Base-by-base conservation (phyloP, 2,888 invertebrate genomes). In the Cyaniris semiargus region DNA sequence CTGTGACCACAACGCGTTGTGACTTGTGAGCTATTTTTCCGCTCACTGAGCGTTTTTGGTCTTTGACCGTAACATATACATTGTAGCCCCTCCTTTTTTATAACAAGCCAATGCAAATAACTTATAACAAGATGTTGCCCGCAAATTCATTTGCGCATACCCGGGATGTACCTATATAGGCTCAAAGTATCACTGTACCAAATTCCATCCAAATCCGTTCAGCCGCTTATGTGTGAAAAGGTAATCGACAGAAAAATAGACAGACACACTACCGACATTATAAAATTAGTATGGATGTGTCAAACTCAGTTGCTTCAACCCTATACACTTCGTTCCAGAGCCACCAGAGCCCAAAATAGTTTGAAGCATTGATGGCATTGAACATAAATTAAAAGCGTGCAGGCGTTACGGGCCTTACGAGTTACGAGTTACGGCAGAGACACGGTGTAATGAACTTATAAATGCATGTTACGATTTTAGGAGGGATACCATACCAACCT, bases 391-490 rank as follows among this genome's bases (percentile, higher is more conserved):
- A 66, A 15, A 66, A 72, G 38, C 72, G 44, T 44, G 44, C 38
- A 44, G 10, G 38, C 38, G 70, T 72, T 71, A 44, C 21, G 72
- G 53, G 5, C 44, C 13, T 10, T 10, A 27, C 27, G 27, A 27
- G 0, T 10, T 10, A 27, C 27, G 27, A 27, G 0, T 38, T 6
- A 15, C 15, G 5, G 23, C 23, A 44, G n/a, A 21, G 72, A 44
- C 72, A 72, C 21, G 23, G 72, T 38, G 44, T 72, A 72, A 72
- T 72, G 72, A 72, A 72, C 72, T 72, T 44, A 38, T 44, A 21
- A 72, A 72, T 71, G 27, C 21, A 23, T 44, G 44, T 44, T 66
- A 66, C 66, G 15, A 66, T 27, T 66, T 27, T 66, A 44, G 21
- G 21, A 44, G 44, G 38, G 38, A 72, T 72, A 71, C 13, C 48